A percentile compares a stretch with the other conserved stretches of the same genome.
These are phyloP conservation scores for Aspidiotus destructor DNA, from an alignment of 2,888 invertebrate species.

Conservation along the genomic window DNA sequence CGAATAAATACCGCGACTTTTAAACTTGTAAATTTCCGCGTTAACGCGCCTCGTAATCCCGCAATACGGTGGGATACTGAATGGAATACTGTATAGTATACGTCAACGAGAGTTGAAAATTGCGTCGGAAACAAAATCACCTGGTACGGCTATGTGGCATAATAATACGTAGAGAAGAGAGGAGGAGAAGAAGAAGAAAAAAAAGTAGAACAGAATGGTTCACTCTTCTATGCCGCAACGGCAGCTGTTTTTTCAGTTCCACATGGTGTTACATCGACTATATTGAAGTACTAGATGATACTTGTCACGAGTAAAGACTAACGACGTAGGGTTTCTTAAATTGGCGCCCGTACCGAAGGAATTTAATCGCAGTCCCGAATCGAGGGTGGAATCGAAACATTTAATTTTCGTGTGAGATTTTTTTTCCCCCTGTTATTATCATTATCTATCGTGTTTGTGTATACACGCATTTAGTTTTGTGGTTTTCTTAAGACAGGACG, in stretches of 20 bases:
- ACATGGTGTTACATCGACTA: constrained; percentile 29
- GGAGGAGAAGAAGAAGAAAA: not conserved
- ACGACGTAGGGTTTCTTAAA: constrained; percentile 30
- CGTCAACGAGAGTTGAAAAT: constrained; percentile 1
- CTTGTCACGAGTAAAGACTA: not conserved
- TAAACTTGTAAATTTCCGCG: not conserved
- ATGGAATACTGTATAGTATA: not conserved
- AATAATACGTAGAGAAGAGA: not conserved
- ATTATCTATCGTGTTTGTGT: too few species aligned
- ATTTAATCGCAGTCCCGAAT: too few species aligned
- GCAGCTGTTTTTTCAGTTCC: constrained; percentile 22
- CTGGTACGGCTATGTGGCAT: not conserved
- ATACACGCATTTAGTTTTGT: too few species aligned
- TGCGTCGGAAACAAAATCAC: constrained; percentile 1
- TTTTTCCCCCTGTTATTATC: too few species aligned
- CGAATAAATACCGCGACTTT: not conserved
- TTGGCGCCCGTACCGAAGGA: not conserved
- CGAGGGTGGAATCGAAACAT: too few species aligned
- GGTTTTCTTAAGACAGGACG: too few species aligned
- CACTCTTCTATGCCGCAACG: not conserved
- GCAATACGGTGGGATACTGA: not conserved
- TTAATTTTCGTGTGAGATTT: too few species aligned
- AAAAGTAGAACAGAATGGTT: not conserved
- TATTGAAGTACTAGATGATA: constrained; percentile 16
- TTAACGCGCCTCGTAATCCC: not conserved